Evolutionary conservation across 2,797 vertebrate species (phyloP), one percentile per base, ranked within the genome.

Genomic region (Girardinus metallicus): DNA sequence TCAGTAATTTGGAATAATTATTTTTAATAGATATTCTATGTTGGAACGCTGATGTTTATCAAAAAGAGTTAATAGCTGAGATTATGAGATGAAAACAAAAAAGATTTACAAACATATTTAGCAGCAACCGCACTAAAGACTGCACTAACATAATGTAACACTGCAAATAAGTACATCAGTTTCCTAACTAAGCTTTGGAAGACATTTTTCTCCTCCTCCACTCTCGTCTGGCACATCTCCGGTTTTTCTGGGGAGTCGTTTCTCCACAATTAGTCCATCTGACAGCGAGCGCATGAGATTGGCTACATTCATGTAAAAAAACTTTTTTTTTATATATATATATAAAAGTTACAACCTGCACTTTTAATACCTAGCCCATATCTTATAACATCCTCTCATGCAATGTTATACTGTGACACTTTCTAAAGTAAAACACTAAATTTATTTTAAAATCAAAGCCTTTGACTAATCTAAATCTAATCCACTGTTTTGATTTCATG

Each of bases 291-390:
- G 49, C 16, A 51, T 51, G 49, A 51, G 49, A 51, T 23, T 21
- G 18, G 23, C 6, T 51, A 9, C 49, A 51, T 16, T 47, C 7
- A 23, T 51, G 7, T 51, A 46, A 46, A 13, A 46, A 15, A 18
- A 51, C 5, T 5, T 18, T 15, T 8, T 53, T 53, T 26, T n/a
- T 4, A n/a, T n/a, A n/a, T 47, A 15, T 10, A 11, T n/a, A 55
- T 55, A 55, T 12, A 55, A n/a, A n/a, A 55, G 23, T n/a, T 55
- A 51, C 21, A 51, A 51, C 21, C 26, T 55, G 3, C 53, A 55
- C 9, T 10, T 83, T 84, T 86, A 85, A 88, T 76, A 82, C 41
- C 79, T 77, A 77, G 72, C 68, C 85, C 46, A 75, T 82, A 73
- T 80, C 82, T 62, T 39, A 70, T 73, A 75, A 81, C 83, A 51